Base-by-base conservation (phyloP, 2,797 vertebrate species). In the Gobio occitaniae region DNA sequence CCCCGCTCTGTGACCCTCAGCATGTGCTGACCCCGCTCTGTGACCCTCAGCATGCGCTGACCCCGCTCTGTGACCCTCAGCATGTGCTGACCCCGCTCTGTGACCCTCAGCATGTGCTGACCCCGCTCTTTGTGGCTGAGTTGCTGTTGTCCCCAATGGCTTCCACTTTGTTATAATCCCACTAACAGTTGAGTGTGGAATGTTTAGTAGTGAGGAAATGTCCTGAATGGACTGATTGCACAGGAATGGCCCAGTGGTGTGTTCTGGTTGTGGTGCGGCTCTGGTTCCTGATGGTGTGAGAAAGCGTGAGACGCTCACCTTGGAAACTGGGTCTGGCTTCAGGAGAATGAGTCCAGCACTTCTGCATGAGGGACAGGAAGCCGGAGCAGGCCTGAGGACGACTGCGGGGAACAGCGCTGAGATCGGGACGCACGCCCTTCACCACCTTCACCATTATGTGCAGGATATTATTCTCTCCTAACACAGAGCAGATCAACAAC, bases 371-470 rank as follows among this genome's bases (percentile, higher is more conserved):
- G 86, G 89, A 93, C 88, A 99, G 92, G 90, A 99, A 97, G 21
- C 93, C 96, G 0, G 95, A 77, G 81, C 97, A 99, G 83, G 97
- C 94, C 0, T 93, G 95, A 1, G 97, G 97, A 87, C 97, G 95
- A 89, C 95, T 95, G 70, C 97, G 96, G 63, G 97, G 96, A 84
- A 99, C 83, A 0, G 93, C 90, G 0, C 93, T 96, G 86, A 98
- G 91, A 93, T 98, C 97, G 0, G 98, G 98, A 85, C 98, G 97
- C 84, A 97, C 94, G 6, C 98, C 98, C 89, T 97, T 97, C 66
- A 98, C 97, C 87, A 99, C 98, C 91, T 98, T 99, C 91, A 99
- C 96, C 98, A 99, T 99, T 90, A 99, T 97, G 90, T 99, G 97
- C 82, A 99, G 95, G 92, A 99, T 98, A 84, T 98, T 99, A 87